Evolutionary conservation across 2,888 invertebrate genomes (phyloP).

Genomic region (Ctena decussata): DNA sequence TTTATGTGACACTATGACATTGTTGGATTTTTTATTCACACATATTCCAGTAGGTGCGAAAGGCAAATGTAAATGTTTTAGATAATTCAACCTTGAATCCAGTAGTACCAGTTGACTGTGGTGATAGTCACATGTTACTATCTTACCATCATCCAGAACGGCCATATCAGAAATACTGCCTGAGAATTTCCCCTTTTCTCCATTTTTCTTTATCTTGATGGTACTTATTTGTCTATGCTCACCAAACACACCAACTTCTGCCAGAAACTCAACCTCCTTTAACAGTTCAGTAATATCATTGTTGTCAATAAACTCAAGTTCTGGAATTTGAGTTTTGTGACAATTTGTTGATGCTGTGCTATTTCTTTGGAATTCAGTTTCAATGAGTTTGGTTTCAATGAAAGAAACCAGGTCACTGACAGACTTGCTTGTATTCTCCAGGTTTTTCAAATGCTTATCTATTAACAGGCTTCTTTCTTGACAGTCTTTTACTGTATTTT

Average conservation of each 20-base stretch:
- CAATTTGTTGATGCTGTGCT: not conserved
- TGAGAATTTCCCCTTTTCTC: not conserved
- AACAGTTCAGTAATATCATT: not conserved
- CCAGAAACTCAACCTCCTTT: not conserved
- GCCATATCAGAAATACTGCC: not conserved
- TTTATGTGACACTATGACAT: not conserved
- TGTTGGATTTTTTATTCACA: not conserved
- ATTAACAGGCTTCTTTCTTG: not conserved
- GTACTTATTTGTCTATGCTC: not conserved
- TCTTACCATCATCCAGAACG: not conserved
- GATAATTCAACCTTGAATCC: not conserved
- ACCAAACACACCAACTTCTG: not conserved
- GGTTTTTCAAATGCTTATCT: not conserved
- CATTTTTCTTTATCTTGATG: not conserved
- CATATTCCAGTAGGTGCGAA: conserved; percentile 1
- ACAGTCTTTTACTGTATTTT: not conserved
- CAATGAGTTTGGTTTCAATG: not conserved
- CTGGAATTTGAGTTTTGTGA: not conserved
- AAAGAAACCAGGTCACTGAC: not conserved
- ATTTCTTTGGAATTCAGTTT: not conserved
- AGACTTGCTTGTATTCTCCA: not conserved
- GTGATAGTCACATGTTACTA: conserved; percentile 6
- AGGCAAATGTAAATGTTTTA: not conserved
- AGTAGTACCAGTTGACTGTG: not conserved
- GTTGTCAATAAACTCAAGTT: not conserved